Evolutionary conservation across 2,113 vertebrate species (phyloP).

Genomic region (Callospermophilus lateralis): DNA sequence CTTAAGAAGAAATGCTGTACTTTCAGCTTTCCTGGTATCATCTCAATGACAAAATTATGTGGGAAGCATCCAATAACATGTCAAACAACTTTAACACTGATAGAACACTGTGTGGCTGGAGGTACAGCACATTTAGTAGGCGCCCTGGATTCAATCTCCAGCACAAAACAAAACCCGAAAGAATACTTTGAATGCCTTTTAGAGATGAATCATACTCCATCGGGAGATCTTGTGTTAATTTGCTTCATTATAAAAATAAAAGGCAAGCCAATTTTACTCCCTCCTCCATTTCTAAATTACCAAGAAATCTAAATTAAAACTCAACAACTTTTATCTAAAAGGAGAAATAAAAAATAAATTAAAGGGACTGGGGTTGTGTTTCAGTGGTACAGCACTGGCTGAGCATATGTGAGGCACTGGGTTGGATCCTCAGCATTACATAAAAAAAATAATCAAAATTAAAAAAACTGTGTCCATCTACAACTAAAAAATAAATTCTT

Average conservation of each 20-base stretch:
- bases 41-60: not conserved
- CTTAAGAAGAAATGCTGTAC: not conserved
- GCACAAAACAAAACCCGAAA: not conserved
- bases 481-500: too few species aligned
- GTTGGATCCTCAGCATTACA: too few species aligned
- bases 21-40: not conserved
- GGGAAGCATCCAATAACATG: not conserved
- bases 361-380: too few species aligned
- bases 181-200: not conserved
- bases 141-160: too few species aligned
- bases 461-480: too few species aligned
- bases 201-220: slow-evolving; percentile 5
- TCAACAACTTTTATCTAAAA: not conserved
- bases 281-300: not conserved
- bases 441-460: too few species aligned
- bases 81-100: not conserved
- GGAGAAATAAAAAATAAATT: too few species aligned
- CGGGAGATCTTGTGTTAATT: not conserved
- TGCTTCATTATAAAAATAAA: slow-evolving; percentile 41
- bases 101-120: not conserved
- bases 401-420: too few species aligned
- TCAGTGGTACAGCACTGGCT: too few species aligned
- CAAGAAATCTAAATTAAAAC: slow-evolving; percentile 17
- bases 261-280: slow-evolving; percentile 18
- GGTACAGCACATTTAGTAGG: too few species aligned